These are phyloP conservation scores for Plestiodon gilberti DNA, from an alignment of 2,113 vertebrate species.

Conservation along the genomic window DNA sequence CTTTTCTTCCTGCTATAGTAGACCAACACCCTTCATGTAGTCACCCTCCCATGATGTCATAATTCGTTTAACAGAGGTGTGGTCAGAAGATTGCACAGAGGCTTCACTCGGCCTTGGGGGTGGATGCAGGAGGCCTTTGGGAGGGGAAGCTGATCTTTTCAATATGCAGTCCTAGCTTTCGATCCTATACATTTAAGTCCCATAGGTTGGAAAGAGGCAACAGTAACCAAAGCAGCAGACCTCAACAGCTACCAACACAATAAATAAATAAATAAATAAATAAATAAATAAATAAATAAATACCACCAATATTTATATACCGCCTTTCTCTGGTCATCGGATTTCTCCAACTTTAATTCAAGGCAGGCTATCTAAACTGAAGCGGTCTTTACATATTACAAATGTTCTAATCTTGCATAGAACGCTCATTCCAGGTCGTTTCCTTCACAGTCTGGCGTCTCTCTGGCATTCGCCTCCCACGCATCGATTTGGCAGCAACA, in stretches of 20 bases:
- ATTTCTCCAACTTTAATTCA: too few species aligned
- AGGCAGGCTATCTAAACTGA: too few species aligned
- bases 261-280: too few species aligned
- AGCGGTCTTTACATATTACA: too few species aligned
- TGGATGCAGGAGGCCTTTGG: background rate
- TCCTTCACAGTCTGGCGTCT: too few species aligned
- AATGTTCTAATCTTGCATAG: too few species aligned
- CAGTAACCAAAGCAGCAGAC: background rate
- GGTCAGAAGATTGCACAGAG: background rate
- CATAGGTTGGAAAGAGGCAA: background rate
- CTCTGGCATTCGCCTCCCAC: too few species aligned
- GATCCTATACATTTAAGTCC: background rate
- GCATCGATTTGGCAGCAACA: too few species aligned
- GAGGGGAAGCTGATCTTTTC: background rate
- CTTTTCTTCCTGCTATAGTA: background rate
- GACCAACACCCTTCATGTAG: background rate
- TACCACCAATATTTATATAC: too few species aligned
- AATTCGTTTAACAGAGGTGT: background rate
- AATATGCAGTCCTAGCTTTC: background rate
- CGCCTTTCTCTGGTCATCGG: too few species aligned
- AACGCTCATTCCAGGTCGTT: too few species aligned
- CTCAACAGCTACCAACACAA: background rate
- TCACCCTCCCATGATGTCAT: background rate
- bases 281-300: too few species aligned
- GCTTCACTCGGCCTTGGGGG: background rate